These are phyloP conservation scores for Drosophila pseudotalamancana DNA, from an alignment of 2,888 invertebrate genomes.

Conservation along the genomic window DNA sequence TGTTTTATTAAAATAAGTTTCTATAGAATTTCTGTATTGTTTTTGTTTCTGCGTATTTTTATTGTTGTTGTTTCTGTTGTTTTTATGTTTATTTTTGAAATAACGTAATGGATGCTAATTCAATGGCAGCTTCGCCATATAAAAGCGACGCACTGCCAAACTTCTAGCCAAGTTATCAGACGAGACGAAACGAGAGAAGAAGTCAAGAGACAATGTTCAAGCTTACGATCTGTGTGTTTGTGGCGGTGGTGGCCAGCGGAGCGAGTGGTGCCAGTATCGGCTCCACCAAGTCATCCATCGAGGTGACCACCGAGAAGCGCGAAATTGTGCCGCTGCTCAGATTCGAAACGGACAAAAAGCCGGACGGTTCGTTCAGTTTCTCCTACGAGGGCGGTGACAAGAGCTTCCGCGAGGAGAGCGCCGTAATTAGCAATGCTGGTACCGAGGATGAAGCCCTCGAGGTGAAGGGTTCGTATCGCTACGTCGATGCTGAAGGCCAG, in stretches of 20 bases:
- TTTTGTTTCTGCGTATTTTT: slow-evolving; percentile 24
- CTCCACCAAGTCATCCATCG: slow-evolving; percentile 12
- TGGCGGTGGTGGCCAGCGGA: slow-evolving; percentile 61
- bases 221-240: slow-evolving; percentile 67
- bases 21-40: slow-evolving; percentile 67
- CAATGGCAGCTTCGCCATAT: slow-evolving; percentile 63
- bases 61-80: slow-evolving; percentile 15
- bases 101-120: slow-evolving; percentile 77
- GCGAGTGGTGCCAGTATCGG: slow-evolving; percentile 66
- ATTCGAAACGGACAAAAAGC: slow-evolving; percentile 67
- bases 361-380: slow-evolving; percentile 81
- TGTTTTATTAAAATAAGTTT: slow-evolving; percentile 68
- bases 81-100: slow-evolving; percentile 27
- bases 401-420: slow-evolving; percentile 73
- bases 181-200: slow-evolving; percentile 32
- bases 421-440: slow-evolving; percentile 66
- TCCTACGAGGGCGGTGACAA: slow-evolving; percentile 80
- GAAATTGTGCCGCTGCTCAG: slow-evolving; percentile 68
- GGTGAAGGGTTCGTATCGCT: slow-evolving; percentile 81
- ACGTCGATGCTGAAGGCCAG: slow-evolving; percentile 80
- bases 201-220: no score
- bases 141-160: slow-evolving; percentile 60
- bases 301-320: slow-evolving; percentile 60
- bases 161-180: slow-evolving; percentile 49
- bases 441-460: slow-evolving; percentile 80